A percentile compares a stretch with the other conserved stretches of the same genome.
Evolutionary conservation across 1,140 invertebrate species (phyloP).

Genomic region (Anastrepha ludens): DNA sequence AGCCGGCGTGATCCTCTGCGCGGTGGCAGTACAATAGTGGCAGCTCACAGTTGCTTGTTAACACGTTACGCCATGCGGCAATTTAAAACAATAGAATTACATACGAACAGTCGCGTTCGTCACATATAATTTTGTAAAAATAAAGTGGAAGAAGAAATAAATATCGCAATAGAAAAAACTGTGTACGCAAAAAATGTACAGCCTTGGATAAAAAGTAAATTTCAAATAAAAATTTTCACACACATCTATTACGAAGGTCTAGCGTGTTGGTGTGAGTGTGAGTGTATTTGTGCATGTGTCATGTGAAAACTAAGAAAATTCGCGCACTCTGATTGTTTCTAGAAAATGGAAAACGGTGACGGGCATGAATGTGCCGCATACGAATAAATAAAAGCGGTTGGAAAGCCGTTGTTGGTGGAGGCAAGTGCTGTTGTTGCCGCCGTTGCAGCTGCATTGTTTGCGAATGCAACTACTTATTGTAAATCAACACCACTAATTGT

Average conservation of each 20-base stretch:
- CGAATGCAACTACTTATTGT: slow-evolving; percentile 20
- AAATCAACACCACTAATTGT: slow-evolving; percentile 51
- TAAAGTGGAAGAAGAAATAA: slow-evolving; percentile 22
- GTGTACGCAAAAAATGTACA: not conserved
- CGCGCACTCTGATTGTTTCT: slow-evolving; percentile 17
- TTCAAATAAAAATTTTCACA: slow-evolving; percentile 35
- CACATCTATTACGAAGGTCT: not conserved
- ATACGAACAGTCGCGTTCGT: not conserved
- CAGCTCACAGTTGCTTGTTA: slow-evolving; percentile 2
- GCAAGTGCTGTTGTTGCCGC: not conserved
- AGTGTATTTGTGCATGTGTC: not conserved
- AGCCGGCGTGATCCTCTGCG: not conserved
- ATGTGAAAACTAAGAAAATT: slow-evolving; percentile 29
- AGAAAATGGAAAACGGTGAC: slow-evolving; percentile 4
- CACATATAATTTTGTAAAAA: slow-evolving; percentile 44
- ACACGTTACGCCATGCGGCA: slow-evolving; percentile 21
- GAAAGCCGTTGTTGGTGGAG: not conserved
- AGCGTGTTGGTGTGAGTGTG: not conserved
- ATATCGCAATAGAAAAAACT: slow-evolving; percentile 2
- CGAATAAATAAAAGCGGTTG: not conserved
- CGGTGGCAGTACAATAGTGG: slow-evolving; percentile 26
- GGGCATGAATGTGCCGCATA: not conserved
- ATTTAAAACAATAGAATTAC: slow-evolving; percentile 33
- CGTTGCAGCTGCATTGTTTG: no score
- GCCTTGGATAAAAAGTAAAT: not conserved